Conservation (phyloP, 1,140 invertebrate species). For the Drosophila biarmipes region DNA sequence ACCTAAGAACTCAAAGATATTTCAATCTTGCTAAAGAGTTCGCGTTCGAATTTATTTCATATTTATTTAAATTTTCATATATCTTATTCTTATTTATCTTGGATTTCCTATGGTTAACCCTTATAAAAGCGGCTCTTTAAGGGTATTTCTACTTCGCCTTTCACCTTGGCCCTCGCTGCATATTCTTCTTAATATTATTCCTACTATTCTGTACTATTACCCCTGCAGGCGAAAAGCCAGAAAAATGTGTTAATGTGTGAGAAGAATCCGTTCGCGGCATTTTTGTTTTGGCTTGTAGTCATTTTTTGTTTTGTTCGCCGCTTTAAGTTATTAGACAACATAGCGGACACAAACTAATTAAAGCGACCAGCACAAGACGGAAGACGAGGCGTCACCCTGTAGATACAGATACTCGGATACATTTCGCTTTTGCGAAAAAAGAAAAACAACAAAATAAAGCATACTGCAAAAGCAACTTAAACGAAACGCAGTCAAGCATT, state of each 20-base stretch:
- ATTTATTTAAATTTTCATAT: too few species aligned
- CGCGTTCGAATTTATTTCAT: too few species aligned
- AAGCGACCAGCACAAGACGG: conserved; percentile 48
- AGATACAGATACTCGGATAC: conserved; percentile 32
- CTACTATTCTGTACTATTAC: conserved; percentile 14
- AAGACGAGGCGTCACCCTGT: conserved; percentile 33
- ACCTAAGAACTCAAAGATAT: too few species aligned
- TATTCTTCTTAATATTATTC: background rate
- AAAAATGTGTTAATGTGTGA: conserved; percentile 80
- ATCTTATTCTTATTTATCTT: too few species aligned
- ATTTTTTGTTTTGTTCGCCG: conserved; percentile 34
- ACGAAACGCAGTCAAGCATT: conserved; percentile 71
- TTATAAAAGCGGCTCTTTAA: background rate
- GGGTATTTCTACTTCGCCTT: background rate
- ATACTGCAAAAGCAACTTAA: conserved; percentile 37
- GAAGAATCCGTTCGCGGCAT: conserved; percentile 53
- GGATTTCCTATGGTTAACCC: too few species aligned
- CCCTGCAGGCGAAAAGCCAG: conserved; percentile 49
- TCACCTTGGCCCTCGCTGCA: background rate
- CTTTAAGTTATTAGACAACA: conserved; percentile 49
- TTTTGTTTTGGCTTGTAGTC: conserved; percentile 37
- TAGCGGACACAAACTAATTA: conserved; percentile 79
- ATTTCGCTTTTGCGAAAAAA: background rate
- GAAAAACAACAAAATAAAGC: background rate
- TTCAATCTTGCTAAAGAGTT: too few species aligned